phyloP scores from a whole-genome alignment of 2,888 invertebrate genomes.

The Catonia carolina region DNA sequence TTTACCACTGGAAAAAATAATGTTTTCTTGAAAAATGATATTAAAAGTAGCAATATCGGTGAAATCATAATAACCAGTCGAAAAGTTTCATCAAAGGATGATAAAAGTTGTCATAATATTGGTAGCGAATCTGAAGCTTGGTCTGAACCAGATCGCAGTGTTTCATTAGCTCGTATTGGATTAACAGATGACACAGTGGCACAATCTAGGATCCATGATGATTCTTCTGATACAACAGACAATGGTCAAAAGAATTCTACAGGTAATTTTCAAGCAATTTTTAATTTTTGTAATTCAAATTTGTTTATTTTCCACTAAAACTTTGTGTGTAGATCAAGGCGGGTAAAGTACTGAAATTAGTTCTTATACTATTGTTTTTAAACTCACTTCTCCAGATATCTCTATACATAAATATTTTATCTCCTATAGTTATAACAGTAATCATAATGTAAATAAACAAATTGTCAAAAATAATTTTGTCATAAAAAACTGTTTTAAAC shows the following conservation, averaged over 20 bases:
- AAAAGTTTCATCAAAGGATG: slow-evolving; percentile 16
- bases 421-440: too few relatives aligned
- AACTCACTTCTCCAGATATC: too few relatives aligned
- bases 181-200: slow-evolving; percentile 34
- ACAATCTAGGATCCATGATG: slow-evolving; percentile 17
- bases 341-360: too few relatives aligned
- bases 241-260: slow-evolving; percentile 5
- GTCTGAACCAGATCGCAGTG: slow-evolving; percentile 79
- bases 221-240: slow-evolving; percentile 25
- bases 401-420: too few relatives aligned
- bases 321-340: too few relatives aligned
- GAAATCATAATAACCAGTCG: slow-evolving; percentile 19
- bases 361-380: too few relatives aligned
- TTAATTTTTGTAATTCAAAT: too few relatives aligned
- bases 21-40: background rate
- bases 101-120: slow-evolving; percentile 31
- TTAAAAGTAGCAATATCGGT: slow-evolving; percentile 22
- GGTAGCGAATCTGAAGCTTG: slow-evolving; percentile 75
- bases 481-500: too few relatives aligned
- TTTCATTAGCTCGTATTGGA: slow-evolving; percentile 74
- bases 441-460: too few relatives aligned
- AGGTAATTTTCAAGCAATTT: background rate
- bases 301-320: too few relatives aligned
- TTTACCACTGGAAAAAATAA: background rate
- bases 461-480: too few relatives aligned